Conservation (phyloP, 1,140 invertebrate genomes). For the Trichonephila inaurata region DNA sequence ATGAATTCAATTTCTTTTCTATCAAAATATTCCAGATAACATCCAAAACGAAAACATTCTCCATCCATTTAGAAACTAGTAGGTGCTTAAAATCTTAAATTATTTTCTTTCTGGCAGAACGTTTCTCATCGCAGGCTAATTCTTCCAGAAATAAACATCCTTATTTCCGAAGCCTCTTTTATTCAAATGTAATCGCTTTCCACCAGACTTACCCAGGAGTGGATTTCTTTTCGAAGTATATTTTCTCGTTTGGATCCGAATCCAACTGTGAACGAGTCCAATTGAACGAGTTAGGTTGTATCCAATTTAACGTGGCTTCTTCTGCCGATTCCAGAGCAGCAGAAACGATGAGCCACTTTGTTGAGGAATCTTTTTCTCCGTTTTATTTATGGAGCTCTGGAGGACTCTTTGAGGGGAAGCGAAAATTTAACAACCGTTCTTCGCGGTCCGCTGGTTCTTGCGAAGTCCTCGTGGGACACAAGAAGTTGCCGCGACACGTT, state of each 20-base stretch:
- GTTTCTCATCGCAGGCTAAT: neutral
- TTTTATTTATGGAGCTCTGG: slow-evolving; percentile 48
- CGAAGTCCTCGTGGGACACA: neutral
- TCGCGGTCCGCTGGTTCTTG: slow-evolving; percentile 27
- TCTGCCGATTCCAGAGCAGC: neutral
- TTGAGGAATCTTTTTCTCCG: neutral
- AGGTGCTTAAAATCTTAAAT: neutral
- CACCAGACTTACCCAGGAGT: neutral
- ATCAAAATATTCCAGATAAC: neutral
- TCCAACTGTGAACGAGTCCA: neutral
- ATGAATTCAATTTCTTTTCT: neutral
- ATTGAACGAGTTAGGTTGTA: slow-evolving; percentile 54
- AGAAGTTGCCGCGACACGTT: neutral
- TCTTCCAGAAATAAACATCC: neutral
- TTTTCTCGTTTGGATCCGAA: neutral
- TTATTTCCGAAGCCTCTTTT: neutral
- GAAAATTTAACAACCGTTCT: slow-evolving; percentile 50
- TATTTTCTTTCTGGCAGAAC: neutral
- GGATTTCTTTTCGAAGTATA: neutral
- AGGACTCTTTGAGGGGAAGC: slow-evolving; percentile 27
- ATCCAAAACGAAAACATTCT: neutral
- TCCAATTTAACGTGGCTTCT: slow-evolving; percentile 22
- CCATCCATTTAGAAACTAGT: neutral
- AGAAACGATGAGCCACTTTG: slow-evolving; percentile 12
- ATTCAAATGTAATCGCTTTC: slow-evolving; percentile 29